Evolutionary conservation across 2,113 vertebrate species (phyloP).

Genomic region (Podilymbus podiceps): DNA sequence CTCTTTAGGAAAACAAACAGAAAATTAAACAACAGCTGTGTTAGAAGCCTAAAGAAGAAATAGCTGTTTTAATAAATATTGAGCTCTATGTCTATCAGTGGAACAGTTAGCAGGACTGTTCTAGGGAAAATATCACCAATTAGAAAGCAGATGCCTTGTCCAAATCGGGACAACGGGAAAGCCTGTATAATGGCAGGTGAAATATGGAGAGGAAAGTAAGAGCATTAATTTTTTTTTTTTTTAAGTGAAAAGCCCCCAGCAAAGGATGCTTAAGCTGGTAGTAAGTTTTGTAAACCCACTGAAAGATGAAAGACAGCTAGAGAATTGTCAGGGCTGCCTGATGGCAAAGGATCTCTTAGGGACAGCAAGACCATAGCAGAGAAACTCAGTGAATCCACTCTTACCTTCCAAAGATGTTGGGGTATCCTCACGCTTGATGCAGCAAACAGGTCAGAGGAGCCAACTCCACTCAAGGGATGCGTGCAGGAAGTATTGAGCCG

Average conservation of each 20-base stretch:
- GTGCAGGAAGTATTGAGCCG: background rate
- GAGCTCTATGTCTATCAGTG: background rate
- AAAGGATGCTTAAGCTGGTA: background rate
- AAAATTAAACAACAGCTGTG: background rate
- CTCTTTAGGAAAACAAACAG: background rate
- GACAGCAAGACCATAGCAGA: background rate
- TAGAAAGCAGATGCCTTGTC: background rate
- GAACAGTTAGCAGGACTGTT: background rate
- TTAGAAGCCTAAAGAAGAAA: background rate
- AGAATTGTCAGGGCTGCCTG: background rate
- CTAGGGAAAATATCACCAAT: background rate
- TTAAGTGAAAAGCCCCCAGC: background rate
- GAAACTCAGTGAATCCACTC: background rate
- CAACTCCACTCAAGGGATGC: background rate
- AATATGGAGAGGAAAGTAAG: background rate
- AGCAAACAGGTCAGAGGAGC: background rate
- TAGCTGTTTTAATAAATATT: background rate
- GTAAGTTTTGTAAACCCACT: background rate
- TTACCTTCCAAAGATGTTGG: rapidly evolving
- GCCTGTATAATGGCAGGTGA: background rate
- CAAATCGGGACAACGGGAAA: background rate
- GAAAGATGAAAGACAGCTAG: background rate
- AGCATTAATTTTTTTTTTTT: background rate
- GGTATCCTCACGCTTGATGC: background rate
- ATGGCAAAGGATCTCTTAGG: background rate